phyloP scores from a whole-genome alignment of 1,140 invertebrate species.

The Leptoteleia sp. region DNA sequence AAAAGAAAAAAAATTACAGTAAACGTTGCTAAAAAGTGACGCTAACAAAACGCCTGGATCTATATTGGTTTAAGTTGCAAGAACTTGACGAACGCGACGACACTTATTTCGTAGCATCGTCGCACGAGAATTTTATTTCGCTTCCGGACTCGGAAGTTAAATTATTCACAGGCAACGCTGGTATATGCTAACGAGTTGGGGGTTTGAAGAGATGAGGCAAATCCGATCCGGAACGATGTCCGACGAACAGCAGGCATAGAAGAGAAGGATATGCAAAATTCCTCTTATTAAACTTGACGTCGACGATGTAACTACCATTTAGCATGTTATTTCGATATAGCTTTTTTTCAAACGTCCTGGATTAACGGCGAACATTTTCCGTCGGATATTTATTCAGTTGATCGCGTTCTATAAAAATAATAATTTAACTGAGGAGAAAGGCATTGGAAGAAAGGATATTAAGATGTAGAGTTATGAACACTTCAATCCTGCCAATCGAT shows the following conservation, averaged over 20 bases:
- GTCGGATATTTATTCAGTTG: slow-evolving; percentile 17
- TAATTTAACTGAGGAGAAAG: not conserved
- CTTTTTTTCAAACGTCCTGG: slow-evolving; percentile 30
- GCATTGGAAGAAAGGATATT: no score
- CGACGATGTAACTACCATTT: slow-evolving; percentile 57
- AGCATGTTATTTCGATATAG: slow-evolving; percentile 55
- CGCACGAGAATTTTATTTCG: slow-evolving; percentile 50
- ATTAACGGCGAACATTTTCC: slow-evolving; percentile 19
- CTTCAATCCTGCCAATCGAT: no score
- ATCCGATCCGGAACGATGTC: slow-evolving; percentile 55
- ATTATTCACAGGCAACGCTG: slow-evolving; percentile 76
- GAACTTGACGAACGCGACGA: slow-evolving; percentile 27
- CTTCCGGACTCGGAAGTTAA: slow-evolving; percentile 65
- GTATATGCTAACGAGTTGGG: slow-evolving; percentile 78
- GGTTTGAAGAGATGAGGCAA: slow-evolving; percentile 64
- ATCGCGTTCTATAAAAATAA: slow-evolving; percentile 4
- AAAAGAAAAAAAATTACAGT: no score
- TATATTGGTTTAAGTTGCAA: slow-evolving; percentile 50
- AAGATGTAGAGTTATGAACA: no score
- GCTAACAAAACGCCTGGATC: slow-evolving; percentile 22
- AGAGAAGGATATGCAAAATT: slow-evolving; percentile 79
- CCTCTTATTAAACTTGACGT: slow-evolving; percentile 76
- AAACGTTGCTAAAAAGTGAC: slow-evolving; percentile 7
- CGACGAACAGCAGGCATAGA: slow-evolving; percentile 62
- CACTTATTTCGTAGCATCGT: slow-evolving; percentile 13